A percentile compares a stretch with the other conserved stretches of the same genome.
Evolutionary conservation across 1,140 invertebrate genomes (phyloP).

Genomic region (Zaprionus camerounensis): DNA sequence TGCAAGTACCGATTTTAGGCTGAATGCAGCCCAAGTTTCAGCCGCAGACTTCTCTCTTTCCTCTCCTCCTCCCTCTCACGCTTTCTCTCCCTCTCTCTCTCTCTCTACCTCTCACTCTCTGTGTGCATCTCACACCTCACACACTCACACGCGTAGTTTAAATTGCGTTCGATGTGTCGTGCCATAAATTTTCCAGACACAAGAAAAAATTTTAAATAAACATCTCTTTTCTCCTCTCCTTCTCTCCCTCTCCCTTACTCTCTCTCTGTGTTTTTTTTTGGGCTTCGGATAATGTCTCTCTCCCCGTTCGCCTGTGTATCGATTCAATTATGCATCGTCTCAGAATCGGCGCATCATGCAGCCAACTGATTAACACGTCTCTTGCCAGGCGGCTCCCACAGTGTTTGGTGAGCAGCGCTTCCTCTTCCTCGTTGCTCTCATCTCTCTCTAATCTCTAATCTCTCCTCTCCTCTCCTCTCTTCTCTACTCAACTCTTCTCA

Average conservation of each 20-base stretch:
- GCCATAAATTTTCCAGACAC: constrained; percentile 67
- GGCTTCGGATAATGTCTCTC: constrained; percentile 36
- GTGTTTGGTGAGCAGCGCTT: constrained; percentile 9
- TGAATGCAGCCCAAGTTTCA: neutral
- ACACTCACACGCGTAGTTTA: constrained; percentile 79
- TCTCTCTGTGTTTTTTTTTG: constrained; percentile 13
- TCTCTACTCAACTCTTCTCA: neutral
- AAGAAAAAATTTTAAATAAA: constrained; percentile 41
- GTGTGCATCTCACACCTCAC: constrained; percentile 22
- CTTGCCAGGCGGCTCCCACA: constrained; percentile 58
- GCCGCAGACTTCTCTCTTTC: neutral
- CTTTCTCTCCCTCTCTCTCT: constrained; percentile 4
- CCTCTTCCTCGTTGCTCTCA: neutral
- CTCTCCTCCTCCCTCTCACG: constrained; percentile 8
- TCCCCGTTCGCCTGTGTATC: constrained; percentile 49
- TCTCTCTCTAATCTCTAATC: neutral
- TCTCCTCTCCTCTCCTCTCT: neutral
- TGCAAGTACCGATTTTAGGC: constrained; percentile 23
- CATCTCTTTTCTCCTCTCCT: constrained; percentile 11
- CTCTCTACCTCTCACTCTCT: neutral
- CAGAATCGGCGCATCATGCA: constrained; percentile 65
- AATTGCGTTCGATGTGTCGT: constrained; percentile 68
- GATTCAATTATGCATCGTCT: constrained; percentile 63
- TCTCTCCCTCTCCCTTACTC: neutral
- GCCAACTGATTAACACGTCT: constrained; percentile 68